These are phyloP conservation scores for Tillus elongatus DNA, from an alignment of 2,888 invertebrate genomes.

Conservation along the genomic window DNA sequence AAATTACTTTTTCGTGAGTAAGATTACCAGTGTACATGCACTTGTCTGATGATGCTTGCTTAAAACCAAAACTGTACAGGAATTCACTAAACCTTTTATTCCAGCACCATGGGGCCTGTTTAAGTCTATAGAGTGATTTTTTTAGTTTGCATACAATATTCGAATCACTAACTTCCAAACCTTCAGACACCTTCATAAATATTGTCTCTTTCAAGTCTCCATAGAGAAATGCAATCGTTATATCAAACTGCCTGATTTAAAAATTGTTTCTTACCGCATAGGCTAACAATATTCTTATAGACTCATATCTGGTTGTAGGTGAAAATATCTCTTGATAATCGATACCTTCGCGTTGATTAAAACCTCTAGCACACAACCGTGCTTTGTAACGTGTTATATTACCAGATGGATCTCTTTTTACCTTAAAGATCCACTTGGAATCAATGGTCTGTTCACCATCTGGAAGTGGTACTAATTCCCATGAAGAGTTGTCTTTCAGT, in stretches of 20 bases:
- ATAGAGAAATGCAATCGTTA: background rate
- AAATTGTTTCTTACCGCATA: background rate
- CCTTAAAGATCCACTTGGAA: constrained; percentile 14
- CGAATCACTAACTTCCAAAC: too few relatives aligned
- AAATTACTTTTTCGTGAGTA: too few relatives aligned
- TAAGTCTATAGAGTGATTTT: too few relatives aligned
- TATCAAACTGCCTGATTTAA: constrained; percentile 4
- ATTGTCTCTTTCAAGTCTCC: too few relatives aligned
- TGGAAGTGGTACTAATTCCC: constrained; percentile 16
- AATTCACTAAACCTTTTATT: too few relatives aligned
- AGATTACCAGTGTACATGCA: too few relatives aligned
- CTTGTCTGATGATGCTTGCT: too few relatives aligned
- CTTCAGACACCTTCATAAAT: too few relatives aligned
- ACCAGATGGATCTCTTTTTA: constrained; percentile 21
- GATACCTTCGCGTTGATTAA: constrained; percentile 17
- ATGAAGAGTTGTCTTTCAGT: constrained; percentile 19
- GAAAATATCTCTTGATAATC: background rate
- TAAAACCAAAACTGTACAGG: too few relatives aligned
- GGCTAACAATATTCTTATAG: background rate
- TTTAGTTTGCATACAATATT: too few relatives aligned
- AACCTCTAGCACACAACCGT: constrained; percentile 25
- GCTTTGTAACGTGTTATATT: constrained; percentile 24
- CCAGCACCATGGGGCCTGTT: background rate
- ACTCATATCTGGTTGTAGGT: constrained; percentile 3
- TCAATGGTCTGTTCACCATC: constrained; percentile 12